Conservation (phyloP, 2,888 invertebrate genomes). For the Cataglyphis cursor region DNA sequence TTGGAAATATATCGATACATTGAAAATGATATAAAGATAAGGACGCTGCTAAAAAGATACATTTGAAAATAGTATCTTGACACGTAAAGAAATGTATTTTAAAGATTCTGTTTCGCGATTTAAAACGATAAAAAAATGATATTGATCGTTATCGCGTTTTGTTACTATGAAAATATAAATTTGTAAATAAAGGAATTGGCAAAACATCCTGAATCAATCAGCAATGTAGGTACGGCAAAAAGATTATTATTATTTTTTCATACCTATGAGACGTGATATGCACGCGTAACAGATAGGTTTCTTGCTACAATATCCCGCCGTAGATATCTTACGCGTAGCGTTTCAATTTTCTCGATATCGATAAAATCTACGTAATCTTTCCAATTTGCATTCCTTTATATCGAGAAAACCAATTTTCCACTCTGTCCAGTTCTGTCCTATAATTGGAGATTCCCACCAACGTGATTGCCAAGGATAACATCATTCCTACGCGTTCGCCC, state of each 20-base stretch:
- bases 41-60: constrained; percentile 4
- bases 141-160: constrained; percentile 10
- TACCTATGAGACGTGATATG: constrained; percentile 7
- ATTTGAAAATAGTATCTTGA: background rate
- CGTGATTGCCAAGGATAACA: constrained; percentile 63
- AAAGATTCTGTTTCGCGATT: background rate
- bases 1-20: constrained; percentile 23
- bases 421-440: constrained; percentile 43
- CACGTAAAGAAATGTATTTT: constrained; percentile 4
- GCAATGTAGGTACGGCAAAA: background rate
- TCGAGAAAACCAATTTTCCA: constrained; percentile 68
- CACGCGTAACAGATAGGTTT: constrained; percentile 9
- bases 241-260: constrained; percentile 9
- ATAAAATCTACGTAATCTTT: constrained; percentile 54
- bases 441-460: constrained; percentile 61
- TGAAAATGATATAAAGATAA: constrained; percentile 19
- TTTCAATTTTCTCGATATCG: constrained; percentile 63
- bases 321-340: constrained; percentile 14
- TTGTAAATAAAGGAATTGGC: constrained; percentile 4
- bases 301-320: background rate
- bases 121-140: background rate
- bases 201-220: background rate
- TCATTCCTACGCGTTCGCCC: constrained; percentile 58
- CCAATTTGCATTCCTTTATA: constrained; percentile 67
- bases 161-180: background rate